Evolutionary conservation across 1,140 invertebrate genomes (phyloP).

Genomic region (Spodoptera litura): DNA sequence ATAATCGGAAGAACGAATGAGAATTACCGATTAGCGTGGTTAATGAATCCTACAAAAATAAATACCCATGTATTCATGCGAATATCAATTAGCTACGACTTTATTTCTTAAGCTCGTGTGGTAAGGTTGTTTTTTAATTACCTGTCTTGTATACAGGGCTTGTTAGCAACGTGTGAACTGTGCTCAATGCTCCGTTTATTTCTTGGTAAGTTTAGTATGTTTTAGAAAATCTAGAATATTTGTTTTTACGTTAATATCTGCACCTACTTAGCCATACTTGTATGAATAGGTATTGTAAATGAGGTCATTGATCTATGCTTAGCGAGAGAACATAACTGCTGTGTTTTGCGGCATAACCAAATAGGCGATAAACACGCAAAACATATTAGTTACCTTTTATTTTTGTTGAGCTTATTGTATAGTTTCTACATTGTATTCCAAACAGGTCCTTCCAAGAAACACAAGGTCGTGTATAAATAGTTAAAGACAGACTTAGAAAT

Average conservation of each 20-base stretch:
- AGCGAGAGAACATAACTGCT: not conserved
- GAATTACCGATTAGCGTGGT: slow-evolving; percentile 46
- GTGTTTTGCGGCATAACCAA: slow-evolving; percentile 25
- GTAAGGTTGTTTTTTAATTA: no score
- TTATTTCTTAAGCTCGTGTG: no score
- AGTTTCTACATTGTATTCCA: no score
- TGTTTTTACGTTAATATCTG: not conserved
- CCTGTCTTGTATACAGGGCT: no score
- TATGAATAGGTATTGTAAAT: slow-evolving; percentile 9
- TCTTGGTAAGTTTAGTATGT: not conserved
- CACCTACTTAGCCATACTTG: not conserved
- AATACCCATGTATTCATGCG: no score
- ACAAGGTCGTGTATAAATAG: no score
- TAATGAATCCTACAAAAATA: slow-evolving; percentile 8
- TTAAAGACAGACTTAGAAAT: no score
- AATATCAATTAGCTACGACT: no score
- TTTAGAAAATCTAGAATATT: not conserved
- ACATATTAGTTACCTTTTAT: not conserved
- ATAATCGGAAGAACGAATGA: slow-evolving; percentile 58
- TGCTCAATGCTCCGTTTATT: not conserved
- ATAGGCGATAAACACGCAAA: slow-evolving; percentile 27
- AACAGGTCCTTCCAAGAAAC: not conserved
- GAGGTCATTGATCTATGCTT: slow-evolving; percentile 24
- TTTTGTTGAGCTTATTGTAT: no score
- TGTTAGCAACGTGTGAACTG: not conserved